Percentiles rank a stretch among this genome's conserved stretches.
Conservation (phyloP, 2,888 invertebrate genomes). For the Leptinotarsa juncta region DNA sequence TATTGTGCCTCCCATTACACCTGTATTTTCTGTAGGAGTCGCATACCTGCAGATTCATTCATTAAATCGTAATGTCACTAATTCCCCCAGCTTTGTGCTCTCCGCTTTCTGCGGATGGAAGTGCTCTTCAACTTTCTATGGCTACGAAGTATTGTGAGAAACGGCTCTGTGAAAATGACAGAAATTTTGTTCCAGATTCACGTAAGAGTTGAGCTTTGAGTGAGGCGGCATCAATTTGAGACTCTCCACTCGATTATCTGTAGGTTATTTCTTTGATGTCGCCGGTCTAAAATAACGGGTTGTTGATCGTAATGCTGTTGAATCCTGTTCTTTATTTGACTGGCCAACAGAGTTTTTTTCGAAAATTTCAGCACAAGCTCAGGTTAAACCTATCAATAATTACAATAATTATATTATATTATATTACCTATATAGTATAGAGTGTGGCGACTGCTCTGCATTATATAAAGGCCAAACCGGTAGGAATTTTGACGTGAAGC, state of each 20-base stretch:
- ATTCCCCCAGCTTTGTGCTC: conserved; percentile 23
- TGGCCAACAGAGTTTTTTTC: too few relatives aligned
- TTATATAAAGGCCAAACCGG: too few relatives aligned
- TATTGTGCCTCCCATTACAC: conserved; percentile 6
- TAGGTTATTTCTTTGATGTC: conserved; percentile 25
- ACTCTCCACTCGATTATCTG: neutral
- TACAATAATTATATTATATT: too few relatives aligned
- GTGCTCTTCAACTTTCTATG: conserved; percentile 27
- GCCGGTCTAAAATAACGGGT: neutral
- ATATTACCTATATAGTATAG: too few relatives aligned
- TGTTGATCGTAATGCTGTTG: neutral
- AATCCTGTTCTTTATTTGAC: neutral
- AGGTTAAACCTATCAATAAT: too few relatives aligned
- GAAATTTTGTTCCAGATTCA: conserved; percentile 19
- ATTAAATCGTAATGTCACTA: conserved; percentile 29
- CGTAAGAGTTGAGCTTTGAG: neutral
- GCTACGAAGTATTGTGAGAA: conserved; percentile 27
- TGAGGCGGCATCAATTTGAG: neutral
- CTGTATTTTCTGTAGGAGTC: neutral
- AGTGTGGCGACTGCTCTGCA: too few relatives aligned
- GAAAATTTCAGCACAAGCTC: too few relatives aligned
- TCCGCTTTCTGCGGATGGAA: conserved; percentile 22
- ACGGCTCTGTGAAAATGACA: conserved; percentile 17
- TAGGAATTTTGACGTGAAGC: too few relatives aligned
- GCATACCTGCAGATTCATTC: conserved; percentile 31